phyloP scores from a whole-genome alignment of 2,888 invertebrate genomes.

The Meiosimyza decipiens region DNA sequence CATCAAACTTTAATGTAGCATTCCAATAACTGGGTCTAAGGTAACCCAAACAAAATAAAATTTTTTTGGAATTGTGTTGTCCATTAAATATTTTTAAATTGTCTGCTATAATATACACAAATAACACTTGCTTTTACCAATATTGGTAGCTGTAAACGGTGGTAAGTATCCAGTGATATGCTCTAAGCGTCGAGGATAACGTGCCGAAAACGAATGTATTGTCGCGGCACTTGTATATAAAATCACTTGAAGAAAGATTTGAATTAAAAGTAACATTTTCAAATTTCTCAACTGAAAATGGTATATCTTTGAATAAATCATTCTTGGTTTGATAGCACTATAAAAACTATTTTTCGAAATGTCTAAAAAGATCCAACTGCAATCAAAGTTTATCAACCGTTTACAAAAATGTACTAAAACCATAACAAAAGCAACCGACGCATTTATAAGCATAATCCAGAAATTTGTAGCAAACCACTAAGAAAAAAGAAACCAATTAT shows the following conservation, averaged over 20 bases:
- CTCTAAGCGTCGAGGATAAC: conserved; percentile 17
- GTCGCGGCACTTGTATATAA: too few species aligned
- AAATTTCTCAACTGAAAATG: neutral
- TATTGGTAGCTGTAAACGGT: conserved; percentile 23
- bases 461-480: neutral
- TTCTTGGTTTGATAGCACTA: too few species aligned
- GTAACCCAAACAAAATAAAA: too few species aligned
- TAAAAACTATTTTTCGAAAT: neutral
- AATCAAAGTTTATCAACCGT: neutral
- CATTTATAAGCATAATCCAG: conserved; percentile 1
- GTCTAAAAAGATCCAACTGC: neutral
- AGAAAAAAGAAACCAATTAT: neutral
- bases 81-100: too few species aligned
- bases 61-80: too few species aligned
- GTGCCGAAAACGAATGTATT: conserved; percentile 9
- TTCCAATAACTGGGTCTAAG: too few species aligned
- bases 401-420: neutral
- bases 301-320: too few species aligned
- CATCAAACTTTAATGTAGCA: too few species aligned
- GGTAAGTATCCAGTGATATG: conserved; percentile 39
- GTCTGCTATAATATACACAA: too few species aligned
- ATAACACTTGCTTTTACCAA: conserved; percentile 25
- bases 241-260: too few species aligned
- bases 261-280: neutral
- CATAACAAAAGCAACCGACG: neutral